These are phyloP conservation scores for Odontamblyopus lacepedii DNA, from an alignment of 2,797 vertebrate species.

Conservation along the genomic window DNA sequence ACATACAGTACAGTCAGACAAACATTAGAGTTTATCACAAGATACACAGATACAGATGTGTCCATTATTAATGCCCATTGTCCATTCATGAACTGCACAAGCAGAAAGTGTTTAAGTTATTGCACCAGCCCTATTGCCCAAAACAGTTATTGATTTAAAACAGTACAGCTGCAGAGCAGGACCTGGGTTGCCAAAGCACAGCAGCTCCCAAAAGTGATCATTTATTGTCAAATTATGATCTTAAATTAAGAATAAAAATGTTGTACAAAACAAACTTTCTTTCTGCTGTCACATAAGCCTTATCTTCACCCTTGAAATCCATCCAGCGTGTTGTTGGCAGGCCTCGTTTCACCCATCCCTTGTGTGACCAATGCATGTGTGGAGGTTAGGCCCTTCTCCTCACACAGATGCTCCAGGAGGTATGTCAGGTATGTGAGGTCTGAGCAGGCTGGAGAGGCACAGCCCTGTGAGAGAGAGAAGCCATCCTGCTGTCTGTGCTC, in stretches of 20 bases:
- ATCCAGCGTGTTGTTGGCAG: not conserved
- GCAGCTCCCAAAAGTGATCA: no score
- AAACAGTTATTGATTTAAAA: no score
- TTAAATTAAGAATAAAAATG: not conserved
- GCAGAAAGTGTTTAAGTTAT: no score
- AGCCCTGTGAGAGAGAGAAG: constrained; percentile 54
- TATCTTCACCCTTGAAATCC: not conserved
- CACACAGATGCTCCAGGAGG: constrained; percentile 24
- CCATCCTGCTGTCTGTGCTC: constrained; percentile 54
- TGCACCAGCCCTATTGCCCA: no score
- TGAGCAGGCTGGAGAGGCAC: constrained; percentile 51
- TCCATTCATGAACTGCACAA: no score
- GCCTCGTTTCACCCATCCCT: not conserved
- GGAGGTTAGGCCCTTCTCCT: constrained; percentile 6
- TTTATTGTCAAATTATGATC: no score
- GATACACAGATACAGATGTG: no score
- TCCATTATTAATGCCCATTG: no score
- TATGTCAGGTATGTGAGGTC: constrained; percentile 62
- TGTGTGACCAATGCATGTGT: not conserved
- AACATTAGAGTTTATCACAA: no score
- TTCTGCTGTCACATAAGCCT: not conserved
- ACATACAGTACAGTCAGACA: no score
- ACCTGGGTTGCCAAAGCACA: no score
- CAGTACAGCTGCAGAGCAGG: no score
- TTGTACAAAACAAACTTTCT: not conserved